Base-by-base conservation (phyloP, 2,888 invertebrate species). In the Gandaritis pyraliata region DNA sequence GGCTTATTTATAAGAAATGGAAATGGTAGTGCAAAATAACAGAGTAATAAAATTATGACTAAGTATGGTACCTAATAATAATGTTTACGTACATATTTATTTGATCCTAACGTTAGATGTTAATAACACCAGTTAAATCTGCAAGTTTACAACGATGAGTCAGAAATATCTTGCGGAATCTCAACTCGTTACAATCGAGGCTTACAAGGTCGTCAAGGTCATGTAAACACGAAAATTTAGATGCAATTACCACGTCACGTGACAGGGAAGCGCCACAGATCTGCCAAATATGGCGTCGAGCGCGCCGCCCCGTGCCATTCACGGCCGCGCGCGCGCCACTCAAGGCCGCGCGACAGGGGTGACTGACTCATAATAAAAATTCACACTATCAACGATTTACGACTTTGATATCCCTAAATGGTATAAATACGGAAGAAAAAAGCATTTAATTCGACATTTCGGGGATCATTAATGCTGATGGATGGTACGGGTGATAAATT, bases 331-430 rank as follows among this genome's bases (percentile, higher is more conserved):
- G 45, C 60, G 68, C 76, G 71, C 66, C 75, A 16, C 56, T 56
- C 59, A 62, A 64, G 66, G 68, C 33, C 58, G 15, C 47, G 15
- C 30, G 7, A 12, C 56, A 58, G 82, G 83, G 88, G 88, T 88
- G 80, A 88, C 79, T 87, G 87, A 88, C 87, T 87, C 82, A 81
- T 75, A 71, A 63, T 76, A 77, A 81, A 84, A 83, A 82, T 81
- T 83, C 80, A 81, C 83, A 81, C 86, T 82, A 80, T 78, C 77
- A 61, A 77, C 68, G 81, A 87, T 86, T 86, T 81, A 85, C 78
- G 73, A 74, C 74, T 76, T 71, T 75, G 81, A 85, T 85, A 80
- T 70, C 80, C 80, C 74, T 71, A 76, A 72, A 77, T 72, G 76
- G 81, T 61, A 67, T 77, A 73, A 78, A 80, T 77, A 76, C 80